Conservation (phyloP, 1,140 invertebrate species). For the Drosophila biarmipes region DNA sequence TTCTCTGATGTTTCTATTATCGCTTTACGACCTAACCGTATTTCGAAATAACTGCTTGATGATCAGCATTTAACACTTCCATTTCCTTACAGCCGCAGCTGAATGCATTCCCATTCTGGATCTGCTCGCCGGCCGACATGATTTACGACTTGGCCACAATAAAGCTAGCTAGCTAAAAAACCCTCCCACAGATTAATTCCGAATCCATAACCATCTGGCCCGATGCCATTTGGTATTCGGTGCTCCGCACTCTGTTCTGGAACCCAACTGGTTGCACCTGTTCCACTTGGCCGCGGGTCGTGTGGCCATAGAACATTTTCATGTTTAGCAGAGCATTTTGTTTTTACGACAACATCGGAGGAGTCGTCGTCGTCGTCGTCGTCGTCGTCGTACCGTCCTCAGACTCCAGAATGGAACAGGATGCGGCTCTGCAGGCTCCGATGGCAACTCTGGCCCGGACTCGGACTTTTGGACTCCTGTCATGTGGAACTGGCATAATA, state of each 20-base stretch:
- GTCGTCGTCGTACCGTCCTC: not conserved
- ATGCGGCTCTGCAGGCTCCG: slow-evolving; percentile 50
- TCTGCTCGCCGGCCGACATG: slow-evolving; percentile 28
- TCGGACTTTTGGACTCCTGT: slow-evolving; percentile 29
- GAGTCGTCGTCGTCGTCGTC: slow-evolving; percentile 2
- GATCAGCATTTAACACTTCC: slow-evolving; percentile 38
- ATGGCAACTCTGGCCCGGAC: slow-evolving; percentile 5
- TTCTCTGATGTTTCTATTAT: slow-evolving; percentile 13
- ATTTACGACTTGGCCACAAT: slow-evolving; percentile 40
- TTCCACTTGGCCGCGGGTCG: slow-evolving; percentile 44
- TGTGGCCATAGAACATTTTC: slow-evolving; percentile 39
- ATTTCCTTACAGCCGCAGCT: slow-evolving; percentile 27
- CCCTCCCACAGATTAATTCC: slow-evolving; percentile 53
- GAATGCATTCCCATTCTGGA: slow-evolving; percentile 23
- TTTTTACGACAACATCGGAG: slow-evolving; percentile 50
- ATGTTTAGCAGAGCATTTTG: slow-evolving; percentile 54
- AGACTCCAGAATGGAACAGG: slow-evolving; percentile 7
- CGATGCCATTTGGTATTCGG: slow-evolving; percentile 5
- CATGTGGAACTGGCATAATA: slow-evolving; percentile 51
- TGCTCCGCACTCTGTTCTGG: not conserved
- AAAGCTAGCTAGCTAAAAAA: slow-evolving; percentile 18
- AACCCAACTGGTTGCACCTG: slow-evolving; percentile 64
- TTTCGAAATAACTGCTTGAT: slow-evolving; percentile 24
- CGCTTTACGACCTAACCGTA: slow-evolving; percentile 15
- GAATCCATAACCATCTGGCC: slow-evolving; percentile 35